phyloP scores from a whole-genome alignment of 2,888 invertebrate species.

The Mallateleia sp. region DNA sequence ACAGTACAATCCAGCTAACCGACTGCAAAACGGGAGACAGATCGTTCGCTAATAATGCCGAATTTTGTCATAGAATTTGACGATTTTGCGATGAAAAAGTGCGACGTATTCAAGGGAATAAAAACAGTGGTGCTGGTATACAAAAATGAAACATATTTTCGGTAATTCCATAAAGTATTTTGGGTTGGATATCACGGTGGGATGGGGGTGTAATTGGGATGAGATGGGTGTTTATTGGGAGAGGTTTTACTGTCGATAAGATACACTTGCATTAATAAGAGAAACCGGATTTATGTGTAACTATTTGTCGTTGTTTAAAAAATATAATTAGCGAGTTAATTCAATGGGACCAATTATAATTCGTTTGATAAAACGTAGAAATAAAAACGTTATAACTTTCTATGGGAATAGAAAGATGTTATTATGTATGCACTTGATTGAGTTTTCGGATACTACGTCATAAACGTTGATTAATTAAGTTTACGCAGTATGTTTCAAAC shows the following conservation, averaged over 20 bases:
- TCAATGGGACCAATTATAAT: too few species aligned
- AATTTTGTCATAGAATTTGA: slow-evolving; percentile 73
- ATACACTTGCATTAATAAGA: background rate
- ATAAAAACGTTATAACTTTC: too few species aligned
- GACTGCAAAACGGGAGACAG: slow-evolving; percentile 58
- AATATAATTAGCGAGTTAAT: too few species aligned
- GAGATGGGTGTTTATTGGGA: background rate
- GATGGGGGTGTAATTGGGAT: background rate
- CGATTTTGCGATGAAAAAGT: slow-evolving; percentile 50
- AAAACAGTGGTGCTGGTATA: slow-evolving; percentile 24
- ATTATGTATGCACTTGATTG: too few species aligned
- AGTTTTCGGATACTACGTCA: too few species aligned
- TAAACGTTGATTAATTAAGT: too few species aligned
- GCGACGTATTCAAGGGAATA: slow-evolving; percentile 23
- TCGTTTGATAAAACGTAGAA: too few species aligned
- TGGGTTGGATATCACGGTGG: slow-evolving; percentile 10
- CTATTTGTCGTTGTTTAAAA: too few species aligned
- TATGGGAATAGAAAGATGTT: too few species aligned
- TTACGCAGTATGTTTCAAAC: too few species aligned
- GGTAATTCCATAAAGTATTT: slow-evolving; percentile 50
- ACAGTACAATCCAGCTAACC: slow-evolving; percentile 75
- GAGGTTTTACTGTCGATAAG: slow-evolving; percentile 8
- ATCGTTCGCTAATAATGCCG: slow-evolving; percentile 72
- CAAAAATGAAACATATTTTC: slow-evolving; percentile 45
- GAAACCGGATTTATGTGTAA: background rate